A percentile compares a stretch with the other conserved stretches of the same genome.
Conservation (phyloP, 2,797 vertebrate genomes). For the Halcyon badia region DNA sequence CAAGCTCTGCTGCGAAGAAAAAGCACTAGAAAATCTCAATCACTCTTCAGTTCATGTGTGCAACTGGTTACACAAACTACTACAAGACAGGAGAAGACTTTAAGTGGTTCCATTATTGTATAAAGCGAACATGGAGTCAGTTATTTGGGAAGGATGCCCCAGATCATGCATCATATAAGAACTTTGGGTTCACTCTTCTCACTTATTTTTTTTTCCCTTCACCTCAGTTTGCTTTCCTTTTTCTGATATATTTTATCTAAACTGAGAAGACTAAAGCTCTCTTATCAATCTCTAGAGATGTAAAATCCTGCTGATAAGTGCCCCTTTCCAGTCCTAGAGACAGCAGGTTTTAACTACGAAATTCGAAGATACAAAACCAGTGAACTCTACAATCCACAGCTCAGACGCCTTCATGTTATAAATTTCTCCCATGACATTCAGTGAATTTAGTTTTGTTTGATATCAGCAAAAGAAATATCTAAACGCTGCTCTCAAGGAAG, state of each 20-base stretch:
- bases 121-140: background rate
- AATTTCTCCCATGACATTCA: background rate
- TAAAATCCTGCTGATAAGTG: background rate
- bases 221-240: background rate
- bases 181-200: fast-evolving
- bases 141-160: background rate
- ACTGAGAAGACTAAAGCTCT: background rate
- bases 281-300: background rate
- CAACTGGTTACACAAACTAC: background rate
- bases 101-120: background rate
- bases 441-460: background rate
- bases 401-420: fast-evolving
- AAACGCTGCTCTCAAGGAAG: background rate
- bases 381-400: background rate
- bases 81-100: background rate
- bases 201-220: background rate
- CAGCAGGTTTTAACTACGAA: background rate
- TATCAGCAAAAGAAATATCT: background rate
- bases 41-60: background rate
- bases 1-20: background rate
- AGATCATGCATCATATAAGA: background rate
- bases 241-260: background rate
- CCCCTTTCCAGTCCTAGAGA: background rate
- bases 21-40: background rate
- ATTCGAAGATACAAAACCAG: background rate